These are phyloP conservation scores for Zoanthus gigantus DNA, from an alignment of 92 coral and sea anemone genomes.

Conservation along the genomic window DNA sequence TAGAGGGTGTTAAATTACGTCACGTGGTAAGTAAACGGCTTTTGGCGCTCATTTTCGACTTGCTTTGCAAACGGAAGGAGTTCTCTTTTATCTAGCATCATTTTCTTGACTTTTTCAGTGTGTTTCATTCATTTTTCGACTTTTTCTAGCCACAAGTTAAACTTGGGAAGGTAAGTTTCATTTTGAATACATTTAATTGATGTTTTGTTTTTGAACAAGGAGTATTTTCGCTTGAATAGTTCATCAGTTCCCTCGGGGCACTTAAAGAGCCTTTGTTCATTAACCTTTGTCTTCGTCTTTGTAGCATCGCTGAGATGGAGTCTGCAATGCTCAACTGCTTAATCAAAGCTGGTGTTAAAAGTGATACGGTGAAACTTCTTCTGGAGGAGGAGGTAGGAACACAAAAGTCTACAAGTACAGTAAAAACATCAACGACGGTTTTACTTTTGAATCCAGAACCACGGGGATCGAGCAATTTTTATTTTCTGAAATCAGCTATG, in stretches of 20 bases:
- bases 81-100: not conserved
- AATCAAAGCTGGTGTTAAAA: not conserved
- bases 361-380: not conserved
- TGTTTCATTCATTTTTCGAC: not conserved
- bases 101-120: not conserved
- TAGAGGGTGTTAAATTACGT: not conserved
- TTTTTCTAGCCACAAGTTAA: not conserved
- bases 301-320: not conserved
- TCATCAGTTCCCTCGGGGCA: not conserved
- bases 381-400: constrained; percentile 63
- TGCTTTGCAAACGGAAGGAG: not conserved
- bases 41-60: not conserved
- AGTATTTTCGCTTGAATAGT: not conserved
- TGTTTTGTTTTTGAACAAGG: not conserved
- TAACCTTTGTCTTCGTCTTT: not conserved
- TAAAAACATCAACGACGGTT: not conserved
- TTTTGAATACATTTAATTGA: not conserved
- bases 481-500: constrained; percentile 1
- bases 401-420: not conserved
- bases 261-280: constrained; percentile 1
- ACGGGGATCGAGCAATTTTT: not conserved
- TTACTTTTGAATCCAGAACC: constrained; percentile 1
- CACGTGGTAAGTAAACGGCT: not conserved
- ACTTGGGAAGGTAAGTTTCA: not conserved
- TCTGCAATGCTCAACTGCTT: not conserved